phyloP scores from a whole-genome alignment of 2,113 vertebrate genomes.

The Nematolebias whitei region DNA sequence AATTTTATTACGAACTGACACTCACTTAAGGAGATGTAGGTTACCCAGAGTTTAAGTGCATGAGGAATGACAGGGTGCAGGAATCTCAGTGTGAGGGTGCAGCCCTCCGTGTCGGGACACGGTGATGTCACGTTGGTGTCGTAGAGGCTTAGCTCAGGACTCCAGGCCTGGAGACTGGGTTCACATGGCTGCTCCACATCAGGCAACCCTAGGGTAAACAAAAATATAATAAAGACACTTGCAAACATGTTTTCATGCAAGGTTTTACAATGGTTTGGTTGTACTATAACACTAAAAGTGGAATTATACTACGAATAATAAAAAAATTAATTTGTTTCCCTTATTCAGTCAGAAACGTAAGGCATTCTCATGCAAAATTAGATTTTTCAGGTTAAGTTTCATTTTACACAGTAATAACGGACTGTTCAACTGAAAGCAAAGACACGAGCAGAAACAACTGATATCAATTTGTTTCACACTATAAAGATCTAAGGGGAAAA shows the following conservation, averaged over 20 bases:
- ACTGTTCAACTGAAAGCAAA: too few species aligned
- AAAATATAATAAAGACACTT: constrained; percentile 42
- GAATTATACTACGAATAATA: not conserved
- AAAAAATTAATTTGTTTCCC: not conserved
- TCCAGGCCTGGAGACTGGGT: constrained; percentile 95
- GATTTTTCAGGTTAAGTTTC: too few species aligned
- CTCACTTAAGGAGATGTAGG: constrained; percentile 86
- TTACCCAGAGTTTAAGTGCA: constrained; percentile 90
- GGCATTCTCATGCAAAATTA: too few species aligned
- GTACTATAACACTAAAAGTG: not conserved
- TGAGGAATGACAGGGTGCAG: constrained; percentile 84
- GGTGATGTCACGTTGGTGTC: constrained; percentile 93
- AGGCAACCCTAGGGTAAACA: constrained; percentile 83
- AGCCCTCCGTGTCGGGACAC: constrained; percentile 87
- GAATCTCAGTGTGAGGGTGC: constrained; percentile 89
- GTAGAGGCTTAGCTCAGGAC: constrained; percentile 91
- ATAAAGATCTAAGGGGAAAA: too few species aligned
- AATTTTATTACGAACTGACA: not conserved
- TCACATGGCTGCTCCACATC: constrained; percentile 95
- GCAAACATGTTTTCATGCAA: not conserved
- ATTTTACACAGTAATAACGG: too few species aligned
- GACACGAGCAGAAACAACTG: too few species aligned
- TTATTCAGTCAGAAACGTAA: not conserved
- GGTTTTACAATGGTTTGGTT: not conserved
- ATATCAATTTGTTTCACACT: too few species aligned